Percentiles rank a stretch among this genome's conserved stretches.
Evolutionary conservation across 2,888 invertebrate species (phyloP).

Genomic region (Herminia tarsipennalis): DNA sequence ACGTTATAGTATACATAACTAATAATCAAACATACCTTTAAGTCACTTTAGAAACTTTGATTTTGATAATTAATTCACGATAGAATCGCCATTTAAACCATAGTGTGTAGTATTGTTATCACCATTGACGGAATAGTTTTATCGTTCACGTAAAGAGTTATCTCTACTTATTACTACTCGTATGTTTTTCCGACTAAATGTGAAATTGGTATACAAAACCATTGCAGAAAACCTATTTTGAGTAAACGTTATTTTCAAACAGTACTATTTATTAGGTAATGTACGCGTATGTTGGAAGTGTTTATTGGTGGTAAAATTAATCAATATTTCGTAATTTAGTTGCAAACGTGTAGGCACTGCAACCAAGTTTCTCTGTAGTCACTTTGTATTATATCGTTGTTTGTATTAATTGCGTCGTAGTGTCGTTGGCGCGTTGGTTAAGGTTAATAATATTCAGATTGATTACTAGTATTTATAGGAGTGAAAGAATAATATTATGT

Average conservation of each 20-base stretch:
- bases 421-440: background rate
- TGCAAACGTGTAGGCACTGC: slow-evolving; percentile 15
- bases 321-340: slow-evolving; percentile 30
- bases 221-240: slow-evolving; percentile 1
- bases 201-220: background rate
- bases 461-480: background rate
- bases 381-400: background rate
- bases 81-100: too few relatives aligned
- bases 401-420: slow-evolving; percentile 1
- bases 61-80: too few relatives aligned
- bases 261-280: slow-evolving; percentile 6
- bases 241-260: slow-evolving; percentile 8
- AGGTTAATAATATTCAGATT: background rate
- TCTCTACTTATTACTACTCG: too few relatives aligned
- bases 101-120: too few relatives aligned
- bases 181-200: too few relatives aligned
- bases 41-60: too few relatives aligned
- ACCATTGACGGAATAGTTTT: too few relatives aligned
- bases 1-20: too few relatives aligned
- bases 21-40: too few relatives aligned
- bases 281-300: slow-evolving; percentile 4
- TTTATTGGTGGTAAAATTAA: slow-evolving; percentile 25
- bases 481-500: background rate
- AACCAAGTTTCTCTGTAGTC: slow-evolving; percentile 9
- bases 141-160: too few relatives aligned